Percentiles rank a stretch among this genome's conserved stretches.
phyloP scores from a whole-genome alignment of 1,140 invertebrate species.

The Bombus consobrinus region DNA sequence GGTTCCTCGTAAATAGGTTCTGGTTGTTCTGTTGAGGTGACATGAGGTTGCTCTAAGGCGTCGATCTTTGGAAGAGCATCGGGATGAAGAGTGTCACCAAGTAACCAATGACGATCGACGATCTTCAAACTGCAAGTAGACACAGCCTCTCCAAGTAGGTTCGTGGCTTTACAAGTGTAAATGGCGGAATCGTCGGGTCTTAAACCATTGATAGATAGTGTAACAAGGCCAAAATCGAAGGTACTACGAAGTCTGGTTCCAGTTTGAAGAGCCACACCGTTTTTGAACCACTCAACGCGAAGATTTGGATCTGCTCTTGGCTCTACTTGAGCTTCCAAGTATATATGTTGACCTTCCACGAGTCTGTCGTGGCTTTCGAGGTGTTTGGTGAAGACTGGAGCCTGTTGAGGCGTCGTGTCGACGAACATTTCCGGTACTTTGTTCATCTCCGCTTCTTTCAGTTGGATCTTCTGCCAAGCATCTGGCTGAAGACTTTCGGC shows the following conservation, averaged over 20 bases:
- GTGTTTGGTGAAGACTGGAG: conserved; percentile 95
- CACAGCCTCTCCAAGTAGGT: conserved; percentile 94
- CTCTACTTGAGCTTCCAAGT: conserved; percentile 97
- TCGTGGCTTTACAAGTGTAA: conserved; percentile 96
- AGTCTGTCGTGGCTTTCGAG: conserved; percentile 93
- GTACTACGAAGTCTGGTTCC: conserved; percentile 93
- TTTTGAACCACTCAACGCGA: conserved; percentile 96
- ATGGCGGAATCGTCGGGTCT: conserved; percentile 95
- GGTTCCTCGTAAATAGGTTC: conserved; percentile 93
- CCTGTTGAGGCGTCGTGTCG: conserved; percentile 91
- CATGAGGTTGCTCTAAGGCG: conserved; percentile 91
- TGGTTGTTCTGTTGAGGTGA: conserved; percentile 84
- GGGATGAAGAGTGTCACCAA: conserved; percentile 95
- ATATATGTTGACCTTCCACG: conserved; percentile 94
- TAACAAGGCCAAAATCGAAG: conserved; percentile 97
- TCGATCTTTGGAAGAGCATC: conserved; percentile 94
- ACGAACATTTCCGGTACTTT: conserved; percentile 92
- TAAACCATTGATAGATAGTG: conserved; percentile 93
- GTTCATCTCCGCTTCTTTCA: conserved; percentile 94
- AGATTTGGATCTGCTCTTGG: conserved; percentile 98
- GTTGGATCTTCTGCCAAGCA: conserved; percentile 94
- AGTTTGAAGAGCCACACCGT: conserved; percentile 92
- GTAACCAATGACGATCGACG: conserved; percentile 92
- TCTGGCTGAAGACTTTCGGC: conserved; percentile 92
- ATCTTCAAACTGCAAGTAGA: conserved; percentile 96